Evolutionary conservation across 2,113 vertebrate species (phyloP).

Genomic region (Parus major): DNA sequence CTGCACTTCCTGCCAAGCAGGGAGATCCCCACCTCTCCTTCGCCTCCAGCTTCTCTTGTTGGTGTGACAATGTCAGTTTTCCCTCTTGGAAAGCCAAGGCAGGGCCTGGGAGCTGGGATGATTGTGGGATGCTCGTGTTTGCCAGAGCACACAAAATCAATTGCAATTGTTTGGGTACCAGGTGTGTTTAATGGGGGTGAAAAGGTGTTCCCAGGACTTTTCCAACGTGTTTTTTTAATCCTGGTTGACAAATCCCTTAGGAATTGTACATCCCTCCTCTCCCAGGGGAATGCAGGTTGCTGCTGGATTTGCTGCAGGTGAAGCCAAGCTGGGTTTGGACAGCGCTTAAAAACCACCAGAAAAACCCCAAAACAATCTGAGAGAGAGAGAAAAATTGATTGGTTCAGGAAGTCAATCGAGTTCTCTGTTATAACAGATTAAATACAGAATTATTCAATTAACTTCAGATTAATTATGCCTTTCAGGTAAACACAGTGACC

Average conservation of each 20-base stretch:
- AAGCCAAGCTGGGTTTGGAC: neutral
- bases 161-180: conserved; percentile 57
- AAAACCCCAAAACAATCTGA: neutral
- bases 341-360: neutral
- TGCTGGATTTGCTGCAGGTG: neutral
- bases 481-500: neutral
- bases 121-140: conserved; percentile 64
- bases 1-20: neutral
- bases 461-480: conserved; percentile 25
- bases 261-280: neutral
- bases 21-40: neutral
- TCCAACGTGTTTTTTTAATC: neutral
- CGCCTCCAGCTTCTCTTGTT: neutral
- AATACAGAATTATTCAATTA: conserved; percentile 43
- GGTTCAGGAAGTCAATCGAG: conserved; percentile 16
- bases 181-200: conserved; percentile 16
- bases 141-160: conserved; percentile 72
- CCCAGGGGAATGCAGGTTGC: rapidly evolving
- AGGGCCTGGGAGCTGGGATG: conserved; percentile 59
- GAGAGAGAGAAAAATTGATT: neutral
- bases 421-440: neutral
- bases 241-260: neutral
- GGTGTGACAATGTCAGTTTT: conserved; percentile 37
- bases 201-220: neutral
- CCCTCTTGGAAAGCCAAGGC: conserved; percentile 28